Evolutionary conservation across 2,113 vertebrate species (phyloP), one percentile per base, ranked within the genome.

Genomic region (Neogale vison): DNA sequence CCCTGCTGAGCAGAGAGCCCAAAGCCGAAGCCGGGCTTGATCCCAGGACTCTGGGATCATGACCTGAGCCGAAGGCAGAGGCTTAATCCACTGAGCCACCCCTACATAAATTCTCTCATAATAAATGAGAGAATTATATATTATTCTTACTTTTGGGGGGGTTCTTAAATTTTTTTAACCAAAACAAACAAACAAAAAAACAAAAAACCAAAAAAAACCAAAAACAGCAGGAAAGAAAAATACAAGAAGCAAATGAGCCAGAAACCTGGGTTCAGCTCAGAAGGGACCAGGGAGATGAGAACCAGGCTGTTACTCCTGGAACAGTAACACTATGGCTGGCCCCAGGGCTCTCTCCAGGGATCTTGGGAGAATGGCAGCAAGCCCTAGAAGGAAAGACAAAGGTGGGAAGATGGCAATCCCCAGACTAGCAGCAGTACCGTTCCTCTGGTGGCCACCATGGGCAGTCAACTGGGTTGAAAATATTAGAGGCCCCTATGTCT

Each of bases 81-180:
- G 45, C 45, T 47, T 47, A 47, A 47, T 47, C 45, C 45, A 47
- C 45, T 47, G 45, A 47, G 45, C 45, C 45, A 47, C 45, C 45
- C 45, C 45, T 47, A 36, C 31, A 97, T 97, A 97, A 97, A 98
- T 91, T 97, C 97, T 98, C 91, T 97, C 98, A 98, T 87, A 98
- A 98, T 98, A 97, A 93, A 93, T 23, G 89, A 98, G 95, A 98
- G 96, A 96, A 97, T 95, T 71, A 96, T 67, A 92, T 87, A 91
- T 69, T 97, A 97, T 74, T 97, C 90, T 88, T 71, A 24, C 61
- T 80, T 67, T 77, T 57, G 42, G 42, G 42, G 42, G 31, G 45
- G 76, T 87, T 90, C 17, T 72, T 74, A 65, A 65, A 10, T 4
- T 24, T 72, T 97, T 81, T 93, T 0, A 17, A 52, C 10, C 52